These are phyloP conservation scores for Drymonia ruficornis DNA, from an alignment of 2,888 invertebrate species.

Conservation along the genomic window DNA sequence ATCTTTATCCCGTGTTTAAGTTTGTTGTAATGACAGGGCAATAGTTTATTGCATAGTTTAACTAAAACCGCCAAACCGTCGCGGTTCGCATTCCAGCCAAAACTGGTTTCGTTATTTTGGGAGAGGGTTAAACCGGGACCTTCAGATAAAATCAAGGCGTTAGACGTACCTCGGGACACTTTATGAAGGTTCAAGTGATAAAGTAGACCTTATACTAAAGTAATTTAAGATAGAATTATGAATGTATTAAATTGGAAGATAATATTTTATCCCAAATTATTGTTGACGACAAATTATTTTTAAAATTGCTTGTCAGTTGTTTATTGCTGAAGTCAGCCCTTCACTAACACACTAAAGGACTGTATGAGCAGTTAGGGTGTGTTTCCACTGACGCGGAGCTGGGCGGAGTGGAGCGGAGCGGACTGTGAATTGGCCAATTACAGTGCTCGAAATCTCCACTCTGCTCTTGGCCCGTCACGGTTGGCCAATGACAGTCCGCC, in stretches of 20 bases:
- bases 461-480: too few species aligned
- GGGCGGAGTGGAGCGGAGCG: too few species aligned
- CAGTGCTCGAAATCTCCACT: too few species aligned
- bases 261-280: not conserved
- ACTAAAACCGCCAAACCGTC: constrained; percentile 20
- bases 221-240: not conserved
- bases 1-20: not conserved
- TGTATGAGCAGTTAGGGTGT: too few species aligned
- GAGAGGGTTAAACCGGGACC: constrained; percentile 25
- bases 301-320: too few species aligned
- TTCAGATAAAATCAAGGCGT: constrained; percentile 1
- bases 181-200: not conserved
- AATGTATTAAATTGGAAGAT: not conserved
- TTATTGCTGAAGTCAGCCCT: too few species aligned
- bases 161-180: not conserved
- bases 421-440: too few species aligned
- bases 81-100: constrained; percentile 22
- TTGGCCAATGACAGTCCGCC: too few species aligned
- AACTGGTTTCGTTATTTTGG: constrained; percentile 44
- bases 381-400: too few species aligned
- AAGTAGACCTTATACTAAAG: not conserved
- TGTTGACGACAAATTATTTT: too few species aligned
- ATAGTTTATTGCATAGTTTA: not conserved
- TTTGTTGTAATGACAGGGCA: too few species aligned
- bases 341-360: too few species aligned